Evolutionary conservation across 35 echinoderm and acorn worm genomes (phyloP).

Genomic region (Chiridota heheva): DNA sequence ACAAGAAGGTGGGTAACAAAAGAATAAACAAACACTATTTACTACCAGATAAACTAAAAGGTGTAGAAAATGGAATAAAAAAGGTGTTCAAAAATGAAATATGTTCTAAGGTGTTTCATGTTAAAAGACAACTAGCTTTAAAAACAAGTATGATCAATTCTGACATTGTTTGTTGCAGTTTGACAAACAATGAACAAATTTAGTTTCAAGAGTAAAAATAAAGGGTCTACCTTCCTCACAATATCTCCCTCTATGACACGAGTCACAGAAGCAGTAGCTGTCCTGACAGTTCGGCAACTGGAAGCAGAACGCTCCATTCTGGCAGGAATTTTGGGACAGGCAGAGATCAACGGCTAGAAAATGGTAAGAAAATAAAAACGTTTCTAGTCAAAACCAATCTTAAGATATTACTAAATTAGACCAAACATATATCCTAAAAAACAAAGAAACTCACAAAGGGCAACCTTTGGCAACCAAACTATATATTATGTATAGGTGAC

Average conservation of each 20-base stretch:
- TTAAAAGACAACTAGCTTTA: neutral
- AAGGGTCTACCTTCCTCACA: constrained; percentile 64
- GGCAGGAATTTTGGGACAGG: constrained; percentile 63
- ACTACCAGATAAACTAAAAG: no score
- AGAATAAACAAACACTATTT: no score
- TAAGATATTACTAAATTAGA: no score
- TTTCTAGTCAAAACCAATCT: no score
- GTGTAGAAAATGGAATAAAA: no score
- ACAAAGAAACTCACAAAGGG: neutral
- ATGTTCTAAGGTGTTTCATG: neutral
- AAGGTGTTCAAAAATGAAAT: neutral
- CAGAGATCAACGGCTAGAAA: constrained; percentile 71
- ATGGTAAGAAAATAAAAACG: neutral
- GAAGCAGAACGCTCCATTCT: constrained; percentile 61
- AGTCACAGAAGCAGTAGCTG: constrained; percentile 48
- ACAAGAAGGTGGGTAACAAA: no score
- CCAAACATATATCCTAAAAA: neutral
- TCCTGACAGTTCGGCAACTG: constrained; percentile 30
- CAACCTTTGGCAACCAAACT: neutral
- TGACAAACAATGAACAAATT: no score
- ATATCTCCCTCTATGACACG: constrained; percentile 54
- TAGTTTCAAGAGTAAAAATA: no score
- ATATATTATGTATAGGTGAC: neutral
- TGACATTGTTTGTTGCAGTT: no score
- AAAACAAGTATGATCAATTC: neutral